Percentiles rank a stretch among this genome's conserved stretches.
phyloP scores from a whole-genome alignment of 2,113 vertebrate genomes.

The Panthera uncia region DNA sequence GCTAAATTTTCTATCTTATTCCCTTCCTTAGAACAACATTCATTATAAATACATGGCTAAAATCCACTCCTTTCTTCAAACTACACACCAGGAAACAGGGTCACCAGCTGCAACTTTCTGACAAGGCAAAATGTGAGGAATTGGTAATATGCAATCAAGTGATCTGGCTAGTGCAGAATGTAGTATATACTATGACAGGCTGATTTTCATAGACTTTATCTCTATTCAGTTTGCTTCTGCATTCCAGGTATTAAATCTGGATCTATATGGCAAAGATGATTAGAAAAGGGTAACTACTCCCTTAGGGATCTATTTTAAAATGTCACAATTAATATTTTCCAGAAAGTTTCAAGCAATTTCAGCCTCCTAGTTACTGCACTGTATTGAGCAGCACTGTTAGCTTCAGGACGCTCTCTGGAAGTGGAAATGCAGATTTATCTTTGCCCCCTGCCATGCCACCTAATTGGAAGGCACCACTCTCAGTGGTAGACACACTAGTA shows the following conservation, averaged over 20 bases:
- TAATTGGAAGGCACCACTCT: conserved; percentile 74
- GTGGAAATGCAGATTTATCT: conserved; percentile 68
- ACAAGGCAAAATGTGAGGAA: background rate
- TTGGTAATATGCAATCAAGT: background rate
- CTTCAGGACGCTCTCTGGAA: conserved; percentile 67
- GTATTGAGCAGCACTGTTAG: conserved; percentile 42
- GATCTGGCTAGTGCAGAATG: background rate
- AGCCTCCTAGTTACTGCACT: conserved; percentile 54
- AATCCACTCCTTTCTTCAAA: background rate
- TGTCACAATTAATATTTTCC: conserved; percentile 70
- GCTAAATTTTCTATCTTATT: background rate
- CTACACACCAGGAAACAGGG: background rate
- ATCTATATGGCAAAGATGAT: conserved; percentile 13
- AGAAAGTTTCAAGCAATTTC: conserved; percentile 71
- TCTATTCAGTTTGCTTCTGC: conserved; percentile 32
- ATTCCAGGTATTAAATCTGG: background rate
- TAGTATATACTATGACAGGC: background rate
- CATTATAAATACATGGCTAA: background rate
- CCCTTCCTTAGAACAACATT: background rate
- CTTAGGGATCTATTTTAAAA: conserved; percentile 55
- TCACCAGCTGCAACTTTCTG: background rate
- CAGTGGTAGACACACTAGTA: conserved; percentile 41
- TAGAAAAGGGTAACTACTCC: conserved; percentile 53
- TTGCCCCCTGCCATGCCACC: background rate
- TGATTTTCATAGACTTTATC: background rate